Conservation (phyloP, 2,888 invertebrate species). For the Gymnocheta viridis region DNA sequence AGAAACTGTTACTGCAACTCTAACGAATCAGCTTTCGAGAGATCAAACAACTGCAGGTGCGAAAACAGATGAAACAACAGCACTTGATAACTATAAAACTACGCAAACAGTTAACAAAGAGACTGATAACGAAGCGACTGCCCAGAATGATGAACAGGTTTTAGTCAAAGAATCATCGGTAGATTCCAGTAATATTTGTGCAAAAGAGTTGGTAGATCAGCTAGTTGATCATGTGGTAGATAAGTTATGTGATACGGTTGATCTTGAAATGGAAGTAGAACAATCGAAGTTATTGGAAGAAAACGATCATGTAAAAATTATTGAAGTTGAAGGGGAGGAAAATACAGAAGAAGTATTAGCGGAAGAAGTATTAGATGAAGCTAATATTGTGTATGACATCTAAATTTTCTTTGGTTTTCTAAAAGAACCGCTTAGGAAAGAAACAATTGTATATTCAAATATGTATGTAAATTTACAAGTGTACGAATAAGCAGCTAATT, state of each 20-base stretch:
- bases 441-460: no score
- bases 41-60: neutral
- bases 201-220: constrained; percentile 60
- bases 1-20: constrained; percentile 20
- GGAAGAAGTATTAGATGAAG: neutral
- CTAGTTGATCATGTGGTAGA: constrained; percentile 63
- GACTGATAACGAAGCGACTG: constrained; percentile 20
- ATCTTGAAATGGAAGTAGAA: neutral
- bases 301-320: constrained; percentile 8
- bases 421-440: neutral
- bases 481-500: neutral
- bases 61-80: constrained; percentile 1
- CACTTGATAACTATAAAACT: constrained; percentile 9
- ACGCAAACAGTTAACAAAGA: constrained; percentile 31
- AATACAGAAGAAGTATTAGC: neutral
- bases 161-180: constrained; percentile 22
- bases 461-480: neutral
- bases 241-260: constrained; percentile 41
- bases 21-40: constrained; percentile 5
- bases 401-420: constrained; percentile 34
- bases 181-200: constrained; percentile 37
- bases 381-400: constrained; percentile 66
- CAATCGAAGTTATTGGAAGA: neutral
- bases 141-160: neutral
- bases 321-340: neutral